A percentile compares a stretch with the other conserved stretches of the same genome.
Evolutionary conservation across 1,140 invertebrate species (phyloP).

Genomic region (Hycleus cichorii): DNA sequence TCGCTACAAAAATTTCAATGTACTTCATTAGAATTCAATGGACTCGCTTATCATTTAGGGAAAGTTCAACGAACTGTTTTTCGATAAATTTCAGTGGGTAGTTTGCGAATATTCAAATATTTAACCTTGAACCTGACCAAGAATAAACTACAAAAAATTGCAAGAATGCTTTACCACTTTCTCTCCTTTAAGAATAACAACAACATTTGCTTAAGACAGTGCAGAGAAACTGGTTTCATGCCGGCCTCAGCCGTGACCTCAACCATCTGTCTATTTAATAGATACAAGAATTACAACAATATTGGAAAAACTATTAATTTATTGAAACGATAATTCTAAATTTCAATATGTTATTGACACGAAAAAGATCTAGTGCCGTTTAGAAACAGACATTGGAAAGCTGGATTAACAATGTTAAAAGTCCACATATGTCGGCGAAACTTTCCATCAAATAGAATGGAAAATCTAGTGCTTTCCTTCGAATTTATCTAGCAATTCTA

Average conservation of each 20-base stretch:
- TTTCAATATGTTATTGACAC: background rate
- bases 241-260: constrained; percentile 15
- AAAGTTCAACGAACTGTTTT: too few species aligned
- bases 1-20: too few species aligned
- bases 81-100: too few species aligned
- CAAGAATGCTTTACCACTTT: constrained; percentile 3
- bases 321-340: too few species aligned
- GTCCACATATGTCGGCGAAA: background rate
- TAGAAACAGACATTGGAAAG: too few species aligned
- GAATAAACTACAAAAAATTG: background rate
- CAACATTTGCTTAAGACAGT: constrained; percentile 7
- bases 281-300: too few species aligned
- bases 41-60: too few species aligned
- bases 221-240: constrained; percentile 7
- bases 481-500: constrained; percentile 4
- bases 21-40: too few species aligned
- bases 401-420: too few species aligned
- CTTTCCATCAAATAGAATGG: too few species aligned
- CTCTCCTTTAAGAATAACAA: background rate
- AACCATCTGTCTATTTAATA: constrained; percentile 1
- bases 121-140: constrained; percentile 14
- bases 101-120: background rate
- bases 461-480: background rate
- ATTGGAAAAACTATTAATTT: too few species aligned
- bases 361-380: background rate